Base-by-base conservation (phyloP, 2,797 vertebrate genomes). In the Eleutherodactylus coqui region DNA sequence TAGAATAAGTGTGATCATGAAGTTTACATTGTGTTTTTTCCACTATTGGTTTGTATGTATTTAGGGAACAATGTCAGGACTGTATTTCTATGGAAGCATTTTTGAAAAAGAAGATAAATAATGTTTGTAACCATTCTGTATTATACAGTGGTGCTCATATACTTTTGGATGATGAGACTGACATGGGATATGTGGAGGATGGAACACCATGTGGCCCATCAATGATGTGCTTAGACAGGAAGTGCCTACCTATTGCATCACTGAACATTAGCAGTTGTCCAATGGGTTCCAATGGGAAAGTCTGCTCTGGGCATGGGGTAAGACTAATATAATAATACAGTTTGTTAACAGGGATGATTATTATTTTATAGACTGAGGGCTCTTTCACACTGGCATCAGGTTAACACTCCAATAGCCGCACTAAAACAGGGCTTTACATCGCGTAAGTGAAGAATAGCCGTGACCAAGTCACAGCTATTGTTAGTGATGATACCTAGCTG, bases 171-270 rank as follows among this genome's bases (percentile, higher is more conserved):
- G 98, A 99, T 79, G 96, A 97, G 55, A 99, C 97, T 0, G 98
- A 99, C 92, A 93, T 99, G 93, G 98, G 98, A 90, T 99, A 99
- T 72, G 97, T 99, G 88, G 97, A 98, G 91, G 98, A 99, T 90
- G 98, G 98, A 90, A 96, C 96, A 77, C 98, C 97, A 14, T 99
- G 98, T 93, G 98, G 98, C 91, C 98, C 98, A 75, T 97, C 97
- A 21, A 99, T 99, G 98, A 99, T 99, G 97, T 99, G 98, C 95
- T 96, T 98, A 96, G 97, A 99, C 94, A 96, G 91, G 91, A 99
- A 97, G 93, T 99, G 98, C 96, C 96, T 98, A 89, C 96, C 97
- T 91, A 98, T 99, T 94, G 96, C 97, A 92, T 97, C 96, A 86
- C 94, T 99, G 89, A 99, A 99, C 91, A 96, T 99, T 94, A 99